These are phyloP conservation scores for Syrista parreyssii DNA, from an alignment of 2,888 invertebrate species.

Conservation along the genomic window DNA sequence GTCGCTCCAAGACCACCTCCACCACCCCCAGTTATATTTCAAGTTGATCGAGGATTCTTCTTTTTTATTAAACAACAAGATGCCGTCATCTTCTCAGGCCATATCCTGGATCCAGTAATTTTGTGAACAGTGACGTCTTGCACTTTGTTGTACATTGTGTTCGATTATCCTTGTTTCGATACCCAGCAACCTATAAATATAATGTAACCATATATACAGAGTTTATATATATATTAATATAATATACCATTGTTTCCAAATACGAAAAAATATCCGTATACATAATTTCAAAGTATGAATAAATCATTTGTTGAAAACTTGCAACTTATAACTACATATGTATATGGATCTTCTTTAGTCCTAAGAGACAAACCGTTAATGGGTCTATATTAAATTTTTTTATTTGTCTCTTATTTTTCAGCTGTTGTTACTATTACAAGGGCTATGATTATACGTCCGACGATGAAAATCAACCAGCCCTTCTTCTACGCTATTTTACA, in stretches of 20 bases:
- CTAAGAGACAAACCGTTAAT: neutral
- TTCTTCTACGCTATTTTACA: slow-evolving; percentile 37
- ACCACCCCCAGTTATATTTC: neutral
- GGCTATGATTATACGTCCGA: neutral
- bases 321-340: too few relatives aligned
- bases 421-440: neutral
- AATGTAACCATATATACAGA: neutral
- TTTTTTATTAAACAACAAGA: neutral
- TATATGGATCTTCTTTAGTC: neutral
- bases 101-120: neutral
- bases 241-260: too few relatives aligned
- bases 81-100: neutral
- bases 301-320: neutral
- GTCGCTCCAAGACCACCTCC: neutral
- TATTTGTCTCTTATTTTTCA: slow-evolving; percentile 2
- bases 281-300: neutral
- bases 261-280: too few relatives aligned
- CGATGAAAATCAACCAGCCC: slow-evolving; percentile 4
- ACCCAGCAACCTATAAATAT: neutral
- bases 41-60: neutral
- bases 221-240: too few relatives aligned
- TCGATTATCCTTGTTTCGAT: neutral
- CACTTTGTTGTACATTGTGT: neutral
- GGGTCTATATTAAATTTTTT: neutral
- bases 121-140: neutral